These are phyloP conservation scores for Parambassis ranga DNA, from an alignment of 2,797 vertebrate species.

Conservation along the genomic window DNA sequence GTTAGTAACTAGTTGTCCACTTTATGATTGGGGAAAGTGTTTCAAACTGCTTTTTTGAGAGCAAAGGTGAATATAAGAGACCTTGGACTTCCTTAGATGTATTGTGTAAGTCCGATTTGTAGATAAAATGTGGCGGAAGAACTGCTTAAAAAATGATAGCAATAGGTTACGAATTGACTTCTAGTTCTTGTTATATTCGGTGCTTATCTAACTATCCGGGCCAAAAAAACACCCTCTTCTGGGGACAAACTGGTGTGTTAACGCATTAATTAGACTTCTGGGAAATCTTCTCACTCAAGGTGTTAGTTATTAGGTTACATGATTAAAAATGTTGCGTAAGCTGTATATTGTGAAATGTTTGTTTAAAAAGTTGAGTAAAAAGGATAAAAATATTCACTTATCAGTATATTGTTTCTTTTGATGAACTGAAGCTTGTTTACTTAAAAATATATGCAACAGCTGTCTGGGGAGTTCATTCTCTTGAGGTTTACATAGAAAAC, in stretches of 20 bases:
- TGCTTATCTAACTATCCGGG: not conserved
- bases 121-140: no score
- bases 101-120: slow-evolving; percentile 16
- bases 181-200: not conserved
- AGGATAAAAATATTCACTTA: no score
- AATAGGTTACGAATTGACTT: no score
- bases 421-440: no score
- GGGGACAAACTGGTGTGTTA: not conserved
- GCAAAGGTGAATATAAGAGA: not conserved
- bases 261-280: not conserved
- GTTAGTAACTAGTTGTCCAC: no score
- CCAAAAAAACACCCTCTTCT: not conserved
- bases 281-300: not conserved
- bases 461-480: accelerated
- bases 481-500: not conserved
- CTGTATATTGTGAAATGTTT: no score
- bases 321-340: not conserved
- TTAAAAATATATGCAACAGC: no score
- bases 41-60: not conserved
- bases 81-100: not conserved
- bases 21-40: not conserved
- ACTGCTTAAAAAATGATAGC: no score
- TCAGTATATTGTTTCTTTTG: no score
- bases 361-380: no score
- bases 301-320: not conserved